These are phyloP conservation scores for Tapirus indicus DNA, from an alignment of 2,797 vertebrate species.

Conservation along the genomic window DNA sequence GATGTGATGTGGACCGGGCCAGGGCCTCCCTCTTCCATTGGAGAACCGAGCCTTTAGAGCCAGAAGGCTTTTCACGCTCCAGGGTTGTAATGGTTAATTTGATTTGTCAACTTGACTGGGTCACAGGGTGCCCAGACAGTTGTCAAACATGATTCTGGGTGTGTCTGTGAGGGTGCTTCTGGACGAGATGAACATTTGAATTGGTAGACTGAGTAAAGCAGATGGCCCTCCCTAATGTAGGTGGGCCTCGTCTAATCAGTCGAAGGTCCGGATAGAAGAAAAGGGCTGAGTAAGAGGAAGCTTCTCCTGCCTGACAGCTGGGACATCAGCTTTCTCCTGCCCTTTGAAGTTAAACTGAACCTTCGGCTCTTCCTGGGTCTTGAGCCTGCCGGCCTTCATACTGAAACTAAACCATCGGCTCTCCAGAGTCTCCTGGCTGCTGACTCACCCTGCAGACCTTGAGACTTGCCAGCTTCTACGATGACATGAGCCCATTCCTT, in stretches of 20 bases:
- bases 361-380: not conserved
- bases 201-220: not conserved
- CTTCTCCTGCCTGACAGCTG: not conserved
- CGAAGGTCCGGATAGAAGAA: not conserved
- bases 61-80: not conserved
- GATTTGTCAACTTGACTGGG: not conserved
- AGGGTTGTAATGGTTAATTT: not conserved
- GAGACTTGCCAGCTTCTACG: not conserved
- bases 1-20: fast-evolving
- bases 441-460: not conserved
- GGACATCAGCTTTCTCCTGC: not conserved
- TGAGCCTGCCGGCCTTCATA: not conserved
- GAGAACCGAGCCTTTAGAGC: not conserved
- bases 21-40: not conserved
- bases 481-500: not conserved
- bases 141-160: not conserved
- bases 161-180: not conserved
- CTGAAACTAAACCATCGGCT: not conserved
- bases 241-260: not conserved
- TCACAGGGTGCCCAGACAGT: not conserved
- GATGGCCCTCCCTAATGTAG: too few species aligned
- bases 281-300: not conserved
- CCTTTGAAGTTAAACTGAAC: not conserved
- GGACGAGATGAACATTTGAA: not conserved
- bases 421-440: not conserved